These are phyloP conservation scores for Atta cephalotes DNA, from an alignment of 1,140 invertebrate species.

Conservation along the genomic window DNA sequence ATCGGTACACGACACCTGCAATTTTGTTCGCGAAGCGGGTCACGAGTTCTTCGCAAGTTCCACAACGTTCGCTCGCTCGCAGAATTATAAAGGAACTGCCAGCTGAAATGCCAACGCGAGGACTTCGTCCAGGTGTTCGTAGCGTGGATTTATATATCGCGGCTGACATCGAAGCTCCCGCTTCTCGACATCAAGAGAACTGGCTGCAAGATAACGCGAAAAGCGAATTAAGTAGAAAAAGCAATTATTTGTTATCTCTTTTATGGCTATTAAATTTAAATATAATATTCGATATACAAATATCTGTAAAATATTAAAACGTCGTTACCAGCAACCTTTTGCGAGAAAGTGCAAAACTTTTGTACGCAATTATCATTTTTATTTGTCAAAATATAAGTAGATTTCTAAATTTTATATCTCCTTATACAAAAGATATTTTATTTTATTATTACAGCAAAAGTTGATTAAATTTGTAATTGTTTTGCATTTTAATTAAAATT, in stretches of 20 bases:
- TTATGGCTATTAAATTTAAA: background rate
- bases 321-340: background rate
- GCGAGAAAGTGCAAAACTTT: background rate
- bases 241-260: conserved; percentile 10
- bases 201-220: background rate
- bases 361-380: conserved; percentile 19
- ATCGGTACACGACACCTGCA: conserved; percentile 50
- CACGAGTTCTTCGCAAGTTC: conserved; percentile 42
- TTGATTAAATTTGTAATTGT: background rate
- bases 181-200: conserved; percentile 21
- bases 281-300: conserved; percentile 5
- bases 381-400: background rate
- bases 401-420: background rate
- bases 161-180: conserved; percentile 4
- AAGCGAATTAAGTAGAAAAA: background rate
- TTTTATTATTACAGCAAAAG: background rate
- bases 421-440: background rate
- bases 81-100: conserved; percentile 54
- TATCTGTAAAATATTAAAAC: conserved; percentile 8
- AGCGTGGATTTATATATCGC: conserved; percentile 38
- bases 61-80: background rate
- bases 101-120: background rate
- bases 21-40: conserved; percentile 51
- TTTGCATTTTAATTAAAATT: background rate
- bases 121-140: conserved; percentile 25